Evolutionary conservation across 35 echinoderm and acorn worm genomes (phyloP).

Genomic region (Strongylocentrotus purpuratus): DNA sequence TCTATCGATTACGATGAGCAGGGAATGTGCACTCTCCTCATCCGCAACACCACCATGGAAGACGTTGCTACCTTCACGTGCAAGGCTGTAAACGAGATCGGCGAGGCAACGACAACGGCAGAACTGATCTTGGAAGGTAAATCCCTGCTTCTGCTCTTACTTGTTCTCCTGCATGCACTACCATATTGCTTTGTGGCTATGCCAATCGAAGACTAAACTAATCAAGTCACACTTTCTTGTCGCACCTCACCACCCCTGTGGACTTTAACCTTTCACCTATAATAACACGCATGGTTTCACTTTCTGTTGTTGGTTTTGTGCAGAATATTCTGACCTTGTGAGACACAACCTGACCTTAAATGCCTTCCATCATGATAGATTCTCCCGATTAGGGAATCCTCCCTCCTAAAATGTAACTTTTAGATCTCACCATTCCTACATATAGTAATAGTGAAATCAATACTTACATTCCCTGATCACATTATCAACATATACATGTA

Average conservation of each 20-base stretch:
- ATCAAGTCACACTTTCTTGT: not conserved
- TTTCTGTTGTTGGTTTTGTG: constrained; percentile 38
- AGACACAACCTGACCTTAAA: constrained; percentile 30
- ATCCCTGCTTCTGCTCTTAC: constrained; percentile 50
- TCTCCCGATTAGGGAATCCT: not conserved
- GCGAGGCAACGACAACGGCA: constrained; percentile 71
- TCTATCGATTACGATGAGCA: constrained; percentile 81
- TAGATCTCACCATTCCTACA: not conserved
- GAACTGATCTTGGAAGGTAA: constrained; percentile 97
- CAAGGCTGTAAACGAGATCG: constrained; percentile 82
- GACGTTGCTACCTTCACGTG: constrained; percentile 82
- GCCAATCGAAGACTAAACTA: constrained; percentile 46
- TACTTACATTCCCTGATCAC: not conserved
- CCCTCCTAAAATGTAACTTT: not conserved
- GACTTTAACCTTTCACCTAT: constrained; percentile 23
- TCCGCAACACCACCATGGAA: constrained; percentile 62
- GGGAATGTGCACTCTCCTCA: constrained; percentile 81
- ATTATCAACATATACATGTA: no score
- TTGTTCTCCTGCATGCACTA: constrained; percentile 67
- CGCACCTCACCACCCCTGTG: not conserved
- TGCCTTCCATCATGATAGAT: constrained; percentile 18
- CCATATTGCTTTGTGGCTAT: constrained; percentile 54
- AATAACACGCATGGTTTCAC: constrained; percentile 34
- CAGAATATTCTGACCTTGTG: not conserved
- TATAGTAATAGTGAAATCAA: not conserved